Evolutionary conservation across 1,140 invertebrate species (phyloP).

Genomic region (Spodoptera frugiperda): DNA sequence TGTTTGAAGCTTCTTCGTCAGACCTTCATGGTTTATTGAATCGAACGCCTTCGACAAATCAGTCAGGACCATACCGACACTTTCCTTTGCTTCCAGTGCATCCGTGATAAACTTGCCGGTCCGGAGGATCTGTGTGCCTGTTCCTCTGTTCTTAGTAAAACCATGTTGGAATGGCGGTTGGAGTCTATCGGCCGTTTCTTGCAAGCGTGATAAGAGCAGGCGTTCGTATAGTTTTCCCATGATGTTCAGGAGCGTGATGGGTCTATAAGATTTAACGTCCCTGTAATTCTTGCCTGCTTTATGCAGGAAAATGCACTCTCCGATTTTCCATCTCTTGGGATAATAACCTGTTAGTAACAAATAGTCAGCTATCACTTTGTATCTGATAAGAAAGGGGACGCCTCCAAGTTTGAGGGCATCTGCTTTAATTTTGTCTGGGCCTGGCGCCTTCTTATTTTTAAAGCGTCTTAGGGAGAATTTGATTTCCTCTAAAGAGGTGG

Average conservation of each 20-base stretch:
- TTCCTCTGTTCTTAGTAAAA: background rate
- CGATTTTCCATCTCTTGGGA: background rate
- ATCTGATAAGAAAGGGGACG: background rate
- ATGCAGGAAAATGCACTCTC: background rate
- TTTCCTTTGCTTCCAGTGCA: background rate
- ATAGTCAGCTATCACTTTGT: background rate
- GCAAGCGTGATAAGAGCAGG: background rate
- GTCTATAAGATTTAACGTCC: background rate
- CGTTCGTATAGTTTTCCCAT: background rate
- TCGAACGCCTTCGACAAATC: too few relatives aligned
- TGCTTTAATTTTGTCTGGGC: background rate
- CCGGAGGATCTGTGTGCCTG: background rate
- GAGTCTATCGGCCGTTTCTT: background rate
- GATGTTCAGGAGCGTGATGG: background rate
- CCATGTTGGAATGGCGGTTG: conserved; percentile 3
- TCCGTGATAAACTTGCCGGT: background rate
- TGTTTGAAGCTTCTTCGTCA: too few relatives aligned
- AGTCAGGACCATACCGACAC: background rate
- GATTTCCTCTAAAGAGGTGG: background rate
- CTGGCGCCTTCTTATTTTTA: conserved; percentile 8
- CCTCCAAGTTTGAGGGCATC: background rate
- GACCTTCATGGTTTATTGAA: too few relatives aligned
- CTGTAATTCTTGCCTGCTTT: background rate
- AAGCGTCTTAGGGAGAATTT: background rate
- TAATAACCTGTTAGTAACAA: background rate